A percentile compares a stretch with the other conserved stretches of the same genome.
phyloP scores from a whole-genome alignment of 1,140 invertebrate species.

The Trypoxylus dichotomus region DNA sequence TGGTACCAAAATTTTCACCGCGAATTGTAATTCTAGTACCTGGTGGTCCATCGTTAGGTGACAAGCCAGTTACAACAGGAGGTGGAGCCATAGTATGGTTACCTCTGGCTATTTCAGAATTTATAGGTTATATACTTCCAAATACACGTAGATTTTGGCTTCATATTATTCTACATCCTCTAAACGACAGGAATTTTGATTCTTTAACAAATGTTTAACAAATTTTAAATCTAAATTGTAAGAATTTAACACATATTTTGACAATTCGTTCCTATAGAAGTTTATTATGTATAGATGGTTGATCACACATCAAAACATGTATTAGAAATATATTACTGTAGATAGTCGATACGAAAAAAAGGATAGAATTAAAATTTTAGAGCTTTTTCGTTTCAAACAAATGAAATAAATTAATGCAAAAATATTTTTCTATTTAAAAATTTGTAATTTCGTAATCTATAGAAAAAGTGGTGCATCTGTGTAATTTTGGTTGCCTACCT shows the following conservation, averaged over 20 bases:
- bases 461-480: too few relatives aligned
- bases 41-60: constrained; percentile 96
- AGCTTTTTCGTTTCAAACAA: too few relatives aligned
- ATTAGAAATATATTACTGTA: not conserved
- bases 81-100: constrained; percentile 66
- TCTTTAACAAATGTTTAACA: not conserved
- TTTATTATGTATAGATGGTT: not conserved
- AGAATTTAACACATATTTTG: not conserved
- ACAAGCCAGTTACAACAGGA: constrained; percentile 93
- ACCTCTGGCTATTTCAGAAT: not conserved
- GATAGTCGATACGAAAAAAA: not conserved
- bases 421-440: too few relatives aligned
- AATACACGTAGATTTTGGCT: not conserved
- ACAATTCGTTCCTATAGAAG: not conserved
- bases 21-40: constrained; percentile 94
- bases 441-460: too few relatives aligned
- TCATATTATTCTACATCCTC: not conserved
- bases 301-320: not conserved
- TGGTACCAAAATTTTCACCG: constrained; percentile 91
- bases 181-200: not conserved
- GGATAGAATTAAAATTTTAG: too few relatives aligned
- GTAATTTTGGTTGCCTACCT: too few relatives aligned
- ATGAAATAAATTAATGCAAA: too few relatives aligned
- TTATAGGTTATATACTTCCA: not conserved
- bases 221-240: not conserved